These are phyloP conservation scores for Pseudococcus longispinus DNA, from an alignment of 2,888 invertebrate genomes.

Conservation along the genomic window DNA sequence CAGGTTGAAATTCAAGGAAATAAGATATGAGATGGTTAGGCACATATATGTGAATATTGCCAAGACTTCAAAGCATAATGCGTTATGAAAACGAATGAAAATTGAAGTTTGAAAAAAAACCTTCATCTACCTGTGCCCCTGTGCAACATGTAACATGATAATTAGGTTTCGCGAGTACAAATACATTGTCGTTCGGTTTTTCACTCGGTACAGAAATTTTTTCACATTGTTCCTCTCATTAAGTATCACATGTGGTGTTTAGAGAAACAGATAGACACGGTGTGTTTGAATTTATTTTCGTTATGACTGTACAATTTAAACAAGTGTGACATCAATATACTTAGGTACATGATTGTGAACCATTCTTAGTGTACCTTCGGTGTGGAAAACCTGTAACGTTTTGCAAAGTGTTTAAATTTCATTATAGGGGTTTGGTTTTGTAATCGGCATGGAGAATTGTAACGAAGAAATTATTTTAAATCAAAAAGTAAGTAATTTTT, in stretches of 20 bases:
- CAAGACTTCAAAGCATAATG: too few species aligned
- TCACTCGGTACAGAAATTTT: not conserved
- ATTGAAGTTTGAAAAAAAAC: not conserved
- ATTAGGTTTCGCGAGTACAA: not conserved
- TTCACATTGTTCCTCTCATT: not conserved
- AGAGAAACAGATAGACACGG: not conserved
- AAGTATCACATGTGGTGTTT: not conserved
- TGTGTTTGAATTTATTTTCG: not conserved
- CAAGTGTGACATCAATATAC: not conserved
- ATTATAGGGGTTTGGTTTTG: not conserved
- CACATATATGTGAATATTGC: too few species aligned
- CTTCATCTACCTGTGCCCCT: not conserved
- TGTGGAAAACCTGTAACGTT: not conserved
- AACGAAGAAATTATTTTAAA: not conserved
- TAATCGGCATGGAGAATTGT: not conserved
- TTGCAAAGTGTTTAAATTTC: not conserved
- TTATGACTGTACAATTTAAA: not conserved
- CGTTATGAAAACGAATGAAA: not conserved
- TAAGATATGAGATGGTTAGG: too few species aligned
- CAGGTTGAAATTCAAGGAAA: not conserved
- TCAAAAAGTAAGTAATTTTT: not conserved
- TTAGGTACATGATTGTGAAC: not conserved
- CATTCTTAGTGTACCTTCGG: not conserved
- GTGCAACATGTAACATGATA: not conserved
- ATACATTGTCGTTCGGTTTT: not conserved